A percentile compares a stretch with the other conserved stretches of the same genome.
Conservation (phyloP, 2,888 invertebrate species). For the Drosophila kokeensis region DNA sequence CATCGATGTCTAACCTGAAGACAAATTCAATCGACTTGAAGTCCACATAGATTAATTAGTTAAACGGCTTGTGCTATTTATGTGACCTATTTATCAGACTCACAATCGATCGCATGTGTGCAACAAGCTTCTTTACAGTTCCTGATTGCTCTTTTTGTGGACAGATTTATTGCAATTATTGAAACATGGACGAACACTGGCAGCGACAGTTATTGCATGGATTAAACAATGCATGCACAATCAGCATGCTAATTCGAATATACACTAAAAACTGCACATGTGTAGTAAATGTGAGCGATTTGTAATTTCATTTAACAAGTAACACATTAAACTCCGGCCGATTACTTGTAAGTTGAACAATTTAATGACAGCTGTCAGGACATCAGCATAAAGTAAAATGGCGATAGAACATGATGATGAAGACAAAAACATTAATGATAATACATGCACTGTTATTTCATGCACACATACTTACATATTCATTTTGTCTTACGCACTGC, state of each 20-base stretch:
- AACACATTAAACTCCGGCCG: background rate
- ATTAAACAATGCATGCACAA: background rate
- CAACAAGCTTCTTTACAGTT: background rate
- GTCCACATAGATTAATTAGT: background rate
- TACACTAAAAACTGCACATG: background rate
- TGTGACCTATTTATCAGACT: background rate
- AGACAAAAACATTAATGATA: slow-evolving; percentile 6
- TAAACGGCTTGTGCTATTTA: background rate
- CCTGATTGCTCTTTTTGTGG: background rate
- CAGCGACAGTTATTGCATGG: background rate
- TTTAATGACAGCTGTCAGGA: background rate
- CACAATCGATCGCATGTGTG: too few species aligned
- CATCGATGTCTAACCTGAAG: too few species aligned
- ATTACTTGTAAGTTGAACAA: background rate
- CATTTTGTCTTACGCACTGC: background rate
- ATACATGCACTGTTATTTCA: background rate
- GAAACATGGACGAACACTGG: background rate
- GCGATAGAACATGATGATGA: background rate
- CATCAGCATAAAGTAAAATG: background rate
- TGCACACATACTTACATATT: background rate
- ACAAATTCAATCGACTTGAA: too few species aligned
- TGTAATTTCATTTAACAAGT: background rate
- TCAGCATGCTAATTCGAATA: background rate
- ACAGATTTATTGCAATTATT: background rate
- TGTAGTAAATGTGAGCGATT: background rate